Evolutionary conservation across 1,140 invertebrate genomes (phyloP), one percentile per base, ranked within the genome.

Genomic region (Caenorhabditis remanei): DNA sequence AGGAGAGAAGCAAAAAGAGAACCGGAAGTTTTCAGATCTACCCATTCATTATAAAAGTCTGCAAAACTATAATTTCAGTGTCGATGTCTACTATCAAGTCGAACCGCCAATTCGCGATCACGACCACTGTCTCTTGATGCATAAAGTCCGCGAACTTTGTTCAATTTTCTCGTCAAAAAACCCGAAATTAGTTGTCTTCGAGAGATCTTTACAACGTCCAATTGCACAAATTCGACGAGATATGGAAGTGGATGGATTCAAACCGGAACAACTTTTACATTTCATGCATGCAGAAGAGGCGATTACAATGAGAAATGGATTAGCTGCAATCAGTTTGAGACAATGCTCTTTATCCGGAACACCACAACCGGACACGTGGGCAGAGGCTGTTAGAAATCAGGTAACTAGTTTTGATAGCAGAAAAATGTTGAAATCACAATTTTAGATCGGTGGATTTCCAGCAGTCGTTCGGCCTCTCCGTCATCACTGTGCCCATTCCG

Each of bases 161-260:
- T 87, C 86, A 87, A 87, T 87, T 50, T 84, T 63, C 19, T 63
- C 86, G 9, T 65, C 86, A 41, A 87, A 50, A 19, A 58, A 87
- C 24, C 61, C 65, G 11, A 71, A 71, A 53, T 53, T 87, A n/a
- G 55, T 87, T 4, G 86, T 87, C 24, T 83, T 83, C 32, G 86
- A 87, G 32, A 32, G 43, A 40, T 48, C 86, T 50, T 41, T 87
- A 53, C 86, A 87, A 53, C 40, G 40, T 41, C 86, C 86, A 19
- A 87, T 87, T 87, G 86, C 86, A 83, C 75, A 87, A 53, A 87
- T 87, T 48, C 71, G 86, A 65, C n/a, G 56, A 48, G 86, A 87
- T 8, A 83, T 87, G 86, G 71, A 83, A 53, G 71, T 87, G 40
- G 86, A 87, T 16, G 86, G 86, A 46, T 83, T 83, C n/a, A 58